A percentile compares a stretch with the other conserved stretches of the same genome.
Evolutionary conservation across 2,113 vertebrate genomes (phyloP).

Genomic region (Sapajus apella): DNA sequence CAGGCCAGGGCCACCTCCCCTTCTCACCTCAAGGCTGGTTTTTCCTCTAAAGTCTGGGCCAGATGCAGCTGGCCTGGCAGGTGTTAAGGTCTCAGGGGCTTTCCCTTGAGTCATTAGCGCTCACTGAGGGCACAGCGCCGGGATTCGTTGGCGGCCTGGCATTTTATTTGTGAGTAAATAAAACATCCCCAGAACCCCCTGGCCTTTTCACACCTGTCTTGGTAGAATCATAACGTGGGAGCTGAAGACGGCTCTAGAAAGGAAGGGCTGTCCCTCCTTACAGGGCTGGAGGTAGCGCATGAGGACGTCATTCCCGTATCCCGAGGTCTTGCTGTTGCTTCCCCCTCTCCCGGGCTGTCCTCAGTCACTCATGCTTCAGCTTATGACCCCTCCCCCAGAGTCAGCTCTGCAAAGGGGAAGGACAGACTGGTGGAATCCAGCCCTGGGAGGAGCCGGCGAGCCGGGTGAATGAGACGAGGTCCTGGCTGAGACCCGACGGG

Average conservation of each 20-base stretch:
- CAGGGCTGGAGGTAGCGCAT: not conserved
- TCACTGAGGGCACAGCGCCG: not conserved
- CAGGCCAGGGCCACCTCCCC: not conserved
- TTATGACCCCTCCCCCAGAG: not conserved
- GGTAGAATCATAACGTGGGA: not conserved
- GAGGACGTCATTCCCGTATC: accelerated
- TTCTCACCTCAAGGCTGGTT: not conserved
- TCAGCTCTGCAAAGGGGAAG: not conserved
- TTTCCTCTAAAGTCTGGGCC: not conserved
- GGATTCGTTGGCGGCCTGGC: not conserved
- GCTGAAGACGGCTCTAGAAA: not conserved
- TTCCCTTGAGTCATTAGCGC: not conserved
- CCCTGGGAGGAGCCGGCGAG: accelerated
- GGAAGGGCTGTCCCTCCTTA: not conserved
- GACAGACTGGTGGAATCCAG: not conserved
- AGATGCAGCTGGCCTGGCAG: not conserved
- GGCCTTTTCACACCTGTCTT: not conserved
- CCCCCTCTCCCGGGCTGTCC: accelerated
- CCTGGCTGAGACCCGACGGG: accelerated
- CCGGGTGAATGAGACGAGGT: accelerated
- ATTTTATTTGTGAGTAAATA: not conserved
- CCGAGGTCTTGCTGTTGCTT: accelerated
- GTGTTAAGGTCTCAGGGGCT: too few relatives aligned
- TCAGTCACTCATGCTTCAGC: accelerated
- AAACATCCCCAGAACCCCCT: not conserved